phyloP scores from a whole-genome alignment of 2,113 vertebrate genomes.

The Heterocephalus glaber region DNA sequence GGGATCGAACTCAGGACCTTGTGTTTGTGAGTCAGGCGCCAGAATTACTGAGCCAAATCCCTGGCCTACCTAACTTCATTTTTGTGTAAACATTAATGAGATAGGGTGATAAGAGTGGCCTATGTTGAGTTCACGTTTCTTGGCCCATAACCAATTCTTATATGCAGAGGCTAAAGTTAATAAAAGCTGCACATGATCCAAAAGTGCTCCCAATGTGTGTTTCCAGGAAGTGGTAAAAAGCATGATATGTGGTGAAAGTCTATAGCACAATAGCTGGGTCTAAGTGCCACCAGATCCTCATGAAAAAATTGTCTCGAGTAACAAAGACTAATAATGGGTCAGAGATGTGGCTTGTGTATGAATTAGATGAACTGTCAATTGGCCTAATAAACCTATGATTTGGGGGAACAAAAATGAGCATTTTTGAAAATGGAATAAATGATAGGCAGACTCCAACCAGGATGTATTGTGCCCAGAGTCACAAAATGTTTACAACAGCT shows the following conservation, averaged over 20 bases:
- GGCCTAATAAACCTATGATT: background rate
- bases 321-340: background rate
- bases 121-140: slow-evolving; percentile 19
- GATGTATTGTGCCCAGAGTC: background rate
- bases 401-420: background rate
- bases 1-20: no score
- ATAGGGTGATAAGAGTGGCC: background rate
- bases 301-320: slow-evolving; percentile 9
- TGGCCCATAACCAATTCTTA: background rate
- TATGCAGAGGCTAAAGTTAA: slow-evolving; percentile 33
- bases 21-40: no score
- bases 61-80: no score
- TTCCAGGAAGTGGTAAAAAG: background rate
- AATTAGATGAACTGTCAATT: background rate
- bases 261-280: background rate
- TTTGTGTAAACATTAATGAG: background rate
- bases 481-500: background rate
- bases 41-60: no score
- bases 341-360: background rate
- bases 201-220: background rate
- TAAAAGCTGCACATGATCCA: background rate
- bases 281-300: background rate
- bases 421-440: slow-evolving; percentile 30
- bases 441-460: background rate
- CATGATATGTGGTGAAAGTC: background rate